Evolutionary conservation across 92 coral and sea anemone species (phyloP), one percentile per base, ranked within the genome.

Genomic region (Pocillopora meandrina): DNA sequence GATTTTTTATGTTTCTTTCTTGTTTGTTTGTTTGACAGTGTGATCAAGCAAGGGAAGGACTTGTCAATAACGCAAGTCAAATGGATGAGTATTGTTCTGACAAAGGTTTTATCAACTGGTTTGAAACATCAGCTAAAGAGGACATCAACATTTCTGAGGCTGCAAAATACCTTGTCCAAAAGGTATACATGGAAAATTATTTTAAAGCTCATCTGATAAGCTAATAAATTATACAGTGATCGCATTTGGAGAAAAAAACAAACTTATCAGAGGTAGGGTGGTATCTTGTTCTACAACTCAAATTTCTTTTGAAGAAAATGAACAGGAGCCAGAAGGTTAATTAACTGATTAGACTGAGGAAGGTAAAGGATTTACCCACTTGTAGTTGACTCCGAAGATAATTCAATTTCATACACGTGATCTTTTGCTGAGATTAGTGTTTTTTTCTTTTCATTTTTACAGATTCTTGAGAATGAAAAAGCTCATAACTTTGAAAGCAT

Each of bases 31-130:
- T 81, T 63, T 63, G 73, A 2, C 49, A 97, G 99, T 97, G 99
- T 82, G 99, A 97, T 59, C 98, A 97, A 90, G 98, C 98, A 3
- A 97, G 89, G 80, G 99, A 97, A 21, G 99, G 98, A 3, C 65
- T 94, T 36, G 98, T 95, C n/a, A 97, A 95, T 59, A 97, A 97
- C 65, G 85, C 97, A 58, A 91, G 90, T 65, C 99, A 96, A 85
- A 96, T 96, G 99, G 98, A 97, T 79, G 99, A 97, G 80, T 97
- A 92, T 73, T 95, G 99, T 88, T 88, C 93, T 9, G 99, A 97
- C 74, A 97, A 91, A 86, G 99, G 99, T 12, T 94, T 97, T 79
- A 91, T 92, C 33, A 95, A 92, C 14, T 97, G 99, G 99, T 97
- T 95, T 89, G 99, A 97, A 79, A 97, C 99, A 0, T 96, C 98